Evolutionary conservation across 2,888 invertebrate species (phyloP).

Genomic region (Drosophila melanosoma): DNA sequence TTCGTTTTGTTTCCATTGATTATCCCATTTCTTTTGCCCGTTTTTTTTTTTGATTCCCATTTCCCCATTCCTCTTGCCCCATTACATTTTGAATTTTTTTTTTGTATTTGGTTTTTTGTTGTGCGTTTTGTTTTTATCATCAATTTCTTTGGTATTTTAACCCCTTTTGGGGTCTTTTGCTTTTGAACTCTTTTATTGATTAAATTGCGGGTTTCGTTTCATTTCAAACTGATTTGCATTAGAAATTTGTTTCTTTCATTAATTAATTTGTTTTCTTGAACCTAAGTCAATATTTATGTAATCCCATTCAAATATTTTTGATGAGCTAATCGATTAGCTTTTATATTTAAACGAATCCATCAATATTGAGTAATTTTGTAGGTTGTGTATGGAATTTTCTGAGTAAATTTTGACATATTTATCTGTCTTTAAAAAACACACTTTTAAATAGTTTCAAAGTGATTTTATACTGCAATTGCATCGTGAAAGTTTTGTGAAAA

Average conservation of each 20-base stretch:
- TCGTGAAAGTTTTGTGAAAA: background rate
- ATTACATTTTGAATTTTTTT: too few species aligned
- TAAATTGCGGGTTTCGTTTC: slow-evolving; percentile 18
- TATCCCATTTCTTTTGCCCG: slow-evolving; percentile 3
- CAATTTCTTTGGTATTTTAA: slow-evolving; percentile 37
- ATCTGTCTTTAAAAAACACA: background rate
- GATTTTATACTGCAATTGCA: background rate
- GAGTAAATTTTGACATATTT: background rate
- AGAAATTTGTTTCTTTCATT: slow-evolving; percentile 11
- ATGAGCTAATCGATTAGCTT: slow-evolving; percentile 6
- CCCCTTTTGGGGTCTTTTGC: slow-evolving; percentile 23
- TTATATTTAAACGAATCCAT: background rate
- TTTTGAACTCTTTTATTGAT: slow-evolving; percentile 25
- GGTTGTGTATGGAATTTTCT: background rate
- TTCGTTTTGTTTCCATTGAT: slow-evolving; percentile 25
- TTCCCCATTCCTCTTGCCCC: slow-evolving; percentile 1
- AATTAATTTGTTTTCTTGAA: slow-evolving; percentile 9
- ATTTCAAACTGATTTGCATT: slow-evolving; percentile 34
- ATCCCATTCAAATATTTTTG: background rate
- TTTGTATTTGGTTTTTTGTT: slow-evolving; percentile 13
- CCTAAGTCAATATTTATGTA: background rate
- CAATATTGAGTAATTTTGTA: background rate
- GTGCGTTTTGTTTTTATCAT: slow-evolving; percentile 39
- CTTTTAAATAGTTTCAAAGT: background rate
- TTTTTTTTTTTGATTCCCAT: slow-evolving; percentile 1